Base-by-base conservation (phyloP, 2,113 vertebrate genomes). In the Psittacula cyanocephala region DNA sequence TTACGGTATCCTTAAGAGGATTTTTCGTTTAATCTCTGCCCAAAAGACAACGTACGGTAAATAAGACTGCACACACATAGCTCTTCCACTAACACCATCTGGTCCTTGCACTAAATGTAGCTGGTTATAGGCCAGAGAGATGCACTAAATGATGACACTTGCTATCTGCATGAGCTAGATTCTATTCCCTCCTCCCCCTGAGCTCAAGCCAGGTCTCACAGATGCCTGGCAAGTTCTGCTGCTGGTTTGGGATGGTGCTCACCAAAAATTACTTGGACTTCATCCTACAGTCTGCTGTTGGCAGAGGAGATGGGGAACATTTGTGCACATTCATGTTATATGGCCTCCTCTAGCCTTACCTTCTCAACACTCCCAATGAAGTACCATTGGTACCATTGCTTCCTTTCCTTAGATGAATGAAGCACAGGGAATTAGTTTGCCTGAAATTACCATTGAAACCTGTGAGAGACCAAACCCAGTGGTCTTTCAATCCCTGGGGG, bases 11-110 rank as follows among this genome's bases (percentile, higher is more conserved):
- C 60, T 78, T 87, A 91, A 94, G 89, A 89, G 93, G 89, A 89
- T 92, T 95, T 89, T 67, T 62, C 29, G 12, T 62, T 91, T 94
- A 78, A 91, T 95, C 77, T 67, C 77, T 64, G 47, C 63, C 52
- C 53, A 71, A 81, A 91, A 81, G 84, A 67, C 87, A 59, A 2
- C 0, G 2, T 35, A 7, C 3, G 2, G 87, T 95, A 89, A 78
- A 10, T 68, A 84, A 93, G 64, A 25, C 24, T 62, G 84, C 41
- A n/a, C 28, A 24, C 4, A 5, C 76, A 43, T 8, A 68, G 44
- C 72, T 77, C 86, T 39, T 44, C 55, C 25, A 13, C 55, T n/a
- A 2, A 3, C 0, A 11, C 71, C 71, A 41, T 33, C 83, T 83
- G 95, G 13, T 19, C 44, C 24, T 3, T 22, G 49, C 59, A 13